Base-by-base conservation (phyloP, 2,113 vertebrate species). In the Stictonetta naevosa region DNA sequence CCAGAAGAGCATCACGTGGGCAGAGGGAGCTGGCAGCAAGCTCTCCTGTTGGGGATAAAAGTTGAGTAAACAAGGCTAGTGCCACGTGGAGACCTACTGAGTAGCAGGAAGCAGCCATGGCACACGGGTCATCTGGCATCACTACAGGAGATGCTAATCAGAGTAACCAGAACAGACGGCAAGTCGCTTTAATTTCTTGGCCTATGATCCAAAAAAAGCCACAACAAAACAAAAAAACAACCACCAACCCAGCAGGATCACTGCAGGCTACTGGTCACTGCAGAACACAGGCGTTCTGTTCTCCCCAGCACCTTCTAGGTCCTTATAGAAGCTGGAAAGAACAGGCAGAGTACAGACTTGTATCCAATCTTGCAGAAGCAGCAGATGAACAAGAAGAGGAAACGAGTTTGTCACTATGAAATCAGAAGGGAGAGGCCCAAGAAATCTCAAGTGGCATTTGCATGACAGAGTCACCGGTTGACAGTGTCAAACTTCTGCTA, bases 171-270 rank as follows among this genome's bases (percentile, higher is more conserved):
- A 21, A 74, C 25, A 7, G 86, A 16, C 0, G 18, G 77, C 25
- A 87, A 89, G 53, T 33, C 5, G 42, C 60, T 81, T 38, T 6
- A 66, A 72, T 36, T 77, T 86, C 66, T 29, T 31, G 68, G 50
- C 0, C 0, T 0, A 8, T 0, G 3, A 55, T 3, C 52, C 36
- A 33, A 38, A 86, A 21, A 46, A 19, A 21, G 8, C 38, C 38
- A 5, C 19, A 46, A 22, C 44, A 22, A 48, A 48, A 22, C 20
- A 48, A 11, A 48, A 20, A 21, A 48, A 21, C 46, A 48, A 48
- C 10, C 20, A 48, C 46, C 46, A 48, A 48, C 5, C 18, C 80
- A 16, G 69, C 6, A 22, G 73, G 78, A 44, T 42, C 38, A 12
- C 63, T 26, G 74, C 68, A 44, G 17, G 44, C 15, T 33, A 44